phyloP scores from a whole-genome alignment of 2,113 vertebrate species.

The Pheucticus melanocephalus region DNA sequence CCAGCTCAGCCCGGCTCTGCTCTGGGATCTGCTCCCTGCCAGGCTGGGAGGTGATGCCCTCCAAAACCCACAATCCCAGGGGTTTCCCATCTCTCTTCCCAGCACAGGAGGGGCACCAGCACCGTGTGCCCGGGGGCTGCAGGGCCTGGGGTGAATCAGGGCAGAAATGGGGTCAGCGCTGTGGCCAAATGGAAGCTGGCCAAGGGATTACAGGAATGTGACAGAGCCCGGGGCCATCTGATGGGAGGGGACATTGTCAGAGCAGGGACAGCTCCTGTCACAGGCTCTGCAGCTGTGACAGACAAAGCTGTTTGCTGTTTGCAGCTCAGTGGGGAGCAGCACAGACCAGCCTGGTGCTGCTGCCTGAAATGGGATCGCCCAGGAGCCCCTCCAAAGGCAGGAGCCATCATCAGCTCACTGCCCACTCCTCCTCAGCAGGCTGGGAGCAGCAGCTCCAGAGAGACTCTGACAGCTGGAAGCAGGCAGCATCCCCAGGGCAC shows the following conservation, averaged over 20 bases:
- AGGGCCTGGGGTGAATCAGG: not conserved
- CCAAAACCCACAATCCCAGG: not conserved
- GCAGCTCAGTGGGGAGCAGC: not conserved
- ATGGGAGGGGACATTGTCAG: constrained; percentile 7
- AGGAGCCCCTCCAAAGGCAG: not conserved
- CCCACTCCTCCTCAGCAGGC: not conserved
- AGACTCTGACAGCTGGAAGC: not conserved
- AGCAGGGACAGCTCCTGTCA: constrained; percentile 5
- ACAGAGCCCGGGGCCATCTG: constrained; percentile 44
- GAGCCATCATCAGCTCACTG: not conserved
- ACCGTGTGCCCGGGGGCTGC: not conserved
- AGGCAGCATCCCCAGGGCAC: not conserved
- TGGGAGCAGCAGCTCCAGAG: not conserved
- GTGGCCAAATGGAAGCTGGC: constrained; percentile 1
- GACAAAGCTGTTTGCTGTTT: constrained; percentile 12
- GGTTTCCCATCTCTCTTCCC: not conserved
- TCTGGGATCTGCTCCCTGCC: accelerated
- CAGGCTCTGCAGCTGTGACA: not conserved
- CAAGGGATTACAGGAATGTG: constrained; percentile 34
- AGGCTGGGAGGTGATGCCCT: not conserved
- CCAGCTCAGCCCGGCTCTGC: not conserved
- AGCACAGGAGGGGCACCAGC: accelerated
- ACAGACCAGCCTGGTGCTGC: not conserved
- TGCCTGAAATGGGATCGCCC: not conserved
- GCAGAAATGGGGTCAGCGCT: constrained; percentile 18